These are phyloP conservation scores for Spea multiplicata DNA, from an alignment of 2,113 vertebrate genomes.

Conservation along the genomic window DNA sequence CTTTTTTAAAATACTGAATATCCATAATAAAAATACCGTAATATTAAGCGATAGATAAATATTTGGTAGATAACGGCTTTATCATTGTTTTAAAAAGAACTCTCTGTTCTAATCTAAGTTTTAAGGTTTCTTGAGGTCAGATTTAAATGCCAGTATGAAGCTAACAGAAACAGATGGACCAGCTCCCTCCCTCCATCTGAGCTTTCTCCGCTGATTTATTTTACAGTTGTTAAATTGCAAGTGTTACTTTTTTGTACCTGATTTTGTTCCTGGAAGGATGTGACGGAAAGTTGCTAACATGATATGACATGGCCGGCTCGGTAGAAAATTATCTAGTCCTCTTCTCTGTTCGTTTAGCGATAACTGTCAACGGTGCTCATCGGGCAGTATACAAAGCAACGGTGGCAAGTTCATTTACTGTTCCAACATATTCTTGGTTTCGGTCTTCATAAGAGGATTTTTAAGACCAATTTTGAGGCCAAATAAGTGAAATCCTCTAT, in stretches of 20 bases:
- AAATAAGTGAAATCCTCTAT: no score
- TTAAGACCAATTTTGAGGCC: not conserved
- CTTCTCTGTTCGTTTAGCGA: conserved; percentile 45
- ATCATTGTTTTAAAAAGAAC: no score
- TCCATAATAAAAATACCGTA: no score
- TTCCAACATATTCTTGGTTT: conserved; percentile 1
- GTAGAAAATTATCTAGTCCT: conserved; percentile 40
- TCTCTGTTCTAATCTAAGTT: not conserved
- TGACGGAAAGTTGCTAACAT: conserved; percentile 41
- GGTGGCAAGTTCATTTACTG: conserved; percentile 13
- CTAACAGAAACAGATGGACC: conserved; percentile 40
- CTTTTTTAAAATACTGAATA: no score
- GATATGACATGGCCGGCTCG: conserved; percentile 38
- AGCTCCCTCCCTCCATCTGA: conserved; percentile 20
- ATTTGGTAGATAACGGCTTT: no score
- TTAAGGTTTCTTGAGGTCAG: conserved; percentile 40
- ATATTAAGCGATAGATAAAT: no score
- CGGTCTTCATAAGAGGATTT: conserved; percentile 31
- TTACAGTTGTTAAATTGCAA: conserved; percentile 47
- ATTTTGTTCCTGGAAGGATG: conserved; percentile 41
- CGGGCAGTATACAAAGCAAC: conserved; percentile 19
- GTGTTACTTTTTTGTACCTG: conserved; percentile 43
- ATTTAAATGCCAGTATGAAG: conserved; percentile 38
- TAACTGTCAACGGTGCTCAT: conserved; percentile 39
- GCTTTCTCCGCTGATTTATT: conserved; percentile 45